phyloP scores from a whole-genome alignment of 2,888 invertebrate genomes.

The Dioctria linearis region DNA sequence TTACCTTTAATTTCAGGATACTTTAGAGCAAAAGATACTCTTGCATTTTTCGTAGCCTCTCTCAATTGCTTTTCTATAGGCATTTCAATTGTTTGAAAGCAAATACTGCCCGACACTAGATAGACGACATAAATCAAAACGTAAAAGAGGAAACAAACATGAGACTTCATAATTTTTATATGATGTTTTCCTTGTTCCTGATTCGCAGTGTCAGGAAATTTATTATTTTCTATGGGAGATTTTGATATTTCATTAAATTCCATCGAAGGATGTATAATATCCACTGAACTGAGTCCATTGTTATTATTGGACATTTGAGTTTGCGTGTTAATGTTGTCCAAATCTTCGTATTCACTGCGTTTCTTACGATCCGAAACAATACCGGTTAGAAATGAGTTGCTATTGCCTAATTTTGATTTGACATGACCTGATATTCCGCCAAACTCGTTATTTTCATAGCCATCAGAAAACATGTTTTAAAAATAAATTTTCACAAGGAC shows the following conservation, averaged over 20 bases:
- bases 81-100: conserved; percentile 79
- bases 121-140: conserved; percentile 76
- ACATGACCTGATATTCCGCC: conserved; percentile 18
- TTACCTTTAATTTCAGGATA: conserved; percentile 78
- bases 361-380: conserved; percentile 20
- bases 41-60: conserved; percentile 72
- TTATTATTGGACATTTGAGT: not conserved
- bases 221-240: conserved; percentile 21
- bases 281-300: too few relatives aligned
- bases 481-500: too few relatives aligned
- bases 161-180: conserved; percentile 49
- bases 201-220: conserved; percentile 36
- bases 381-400: conserved; percentile 25
- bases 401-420: conserved; percentile 17
- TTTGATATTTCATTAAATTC: not conserved
- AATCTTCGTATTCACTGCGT: conserved; percentile 25
- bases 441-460: conserved; percentile 1
- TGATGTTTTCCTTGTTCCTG: conserved; percentile 23
- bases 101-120: conserved; percentile 77
- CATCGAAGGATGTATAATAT: too few relatives aligned
- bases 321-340: conserved; percentile 9
- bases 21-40: conserved; percentile 74
- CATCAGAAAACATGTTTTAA: conserved; percentile 23
- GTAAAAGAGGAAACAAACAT: conserved; percentile 72
- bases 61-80: conserved; percentile 76